Conservation (phyloP, 2,888 invertebrate species). For the Andrena bucephala region DNA sequence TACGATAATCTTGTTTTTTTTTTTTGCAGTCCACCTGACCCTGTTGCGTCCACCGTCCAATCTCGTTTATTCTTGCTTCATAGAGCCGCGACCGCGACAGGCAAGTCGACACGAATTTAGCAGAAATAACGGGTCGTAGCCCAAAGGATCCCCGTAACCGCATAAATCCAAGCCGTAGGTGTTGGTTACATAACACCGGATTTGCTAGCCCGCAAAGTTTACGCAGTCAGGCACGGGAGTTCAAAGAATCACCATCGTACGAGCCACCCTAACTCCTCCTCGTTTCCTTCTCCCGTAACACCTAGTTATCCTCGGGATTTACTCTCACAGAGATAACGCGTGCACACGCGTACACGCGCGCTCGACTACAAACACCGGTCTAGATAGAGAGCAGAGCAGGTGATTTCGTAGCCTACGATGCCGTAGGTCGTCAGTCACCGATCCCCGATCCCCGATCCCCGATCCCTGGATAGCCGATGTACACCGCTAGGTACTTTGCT, state of each 20-base stretch:
- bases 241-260: constrained; percentile 58
- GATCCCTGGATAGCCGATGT: constrained; percentile 58
- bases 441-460: constrained; percentile 68
- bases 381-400: constrained; percentile 17
- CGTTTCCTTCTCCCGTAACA: constrained; percentile 55
- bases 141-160: constrained; percentile 4
- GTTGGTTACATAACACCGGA: constrained; percentile 51
- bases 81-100: too few relatives aligned
- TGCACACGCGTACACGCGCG: background rate
- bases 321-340: constrained; percentile 17
- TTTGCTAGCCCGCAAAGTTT: constrained; percentile 55
- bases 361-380: constrained; percentile 15
- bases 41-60: too few relatives aligned
- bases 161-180: constrained; percentile 16
- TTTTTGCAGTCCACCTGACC: too few relatives aligned
- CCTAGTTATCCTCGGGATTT: constrained; percentile 63
- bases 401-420: constrained; percentile 51
- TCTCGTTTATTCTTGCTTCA: too few relatives aligned
- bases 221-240: constrained; percentile 42
- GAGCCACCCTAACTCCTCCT: constrained; percentile 39
- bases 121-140: constrained; percentile 13
- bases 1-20: background rate
- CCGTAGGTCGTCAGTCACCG: constrained; percentile 71
- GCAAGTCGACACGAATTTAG: constrained; percentile 15
- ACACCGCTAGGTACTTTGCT: constrained; percentile 55